Evolutionary conservation across 2,113 vertebrate genomes (phyloP), one percentile per base, ranked within the genome.

Genomic region (Sarotherodon lohbergeri): DNA sequence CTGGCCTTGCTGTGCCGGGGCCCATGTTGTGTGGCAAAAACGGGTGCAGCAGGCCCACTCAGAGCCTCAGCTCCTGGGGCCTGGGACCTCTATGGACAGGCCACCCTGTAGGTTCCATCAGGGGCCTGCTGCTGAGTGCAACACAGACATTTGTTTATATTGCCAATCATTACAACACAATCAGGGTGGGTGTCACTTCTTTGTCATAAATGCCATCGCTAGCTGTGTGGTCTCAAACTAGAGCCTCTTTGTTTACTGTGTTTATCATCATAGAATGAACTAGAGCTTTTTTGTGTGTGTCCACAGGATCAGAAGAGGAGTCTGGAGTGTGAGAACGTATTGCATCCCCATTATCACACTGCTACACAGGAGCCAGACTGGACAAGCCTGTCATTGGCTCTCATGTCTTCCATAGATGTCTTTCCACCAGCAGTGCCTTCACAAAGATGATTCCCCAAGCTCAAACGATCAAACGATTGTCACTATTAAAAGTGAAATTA

Each of bases 301-400:
- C 88, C 84, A 3, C 97, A 99, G 98, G 97, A 95, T 97, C 96
- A 86, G 97, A 98, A 94, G 98, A 98, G 91, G 98, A 98, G 94
- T 95, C 96, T 41, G 98, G 96, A 97, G 96, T 98, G 92, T 92
- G 97, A 99, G 94, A 96, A 97, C 92, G 95, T 96, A 39, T 93
- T 97, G 94, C 97, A 95, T 97, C 94, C 93, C 86, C 84, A 87
- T 52, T 5, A 78, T 78, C 73, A 52, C 73, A 95, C 95, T 96
- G 82, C 95, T 95, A 95, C 93, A 93, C 94, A 94, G 95, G 94
- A 96, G 96, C 95, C 95, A 94, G 90, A 95, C 92, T 73, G 94
- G 96, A 96, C 93, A 94, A 93, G 91, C 91, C 91, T 86, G 86
- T 88, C 86, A 80, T 92, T 88, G 86, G 93, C 92, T 91, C 91